phyloP scores from a whole-genome alignment of 2,113 vertebrate species.

The Patagioenas fasciata region DNA sequence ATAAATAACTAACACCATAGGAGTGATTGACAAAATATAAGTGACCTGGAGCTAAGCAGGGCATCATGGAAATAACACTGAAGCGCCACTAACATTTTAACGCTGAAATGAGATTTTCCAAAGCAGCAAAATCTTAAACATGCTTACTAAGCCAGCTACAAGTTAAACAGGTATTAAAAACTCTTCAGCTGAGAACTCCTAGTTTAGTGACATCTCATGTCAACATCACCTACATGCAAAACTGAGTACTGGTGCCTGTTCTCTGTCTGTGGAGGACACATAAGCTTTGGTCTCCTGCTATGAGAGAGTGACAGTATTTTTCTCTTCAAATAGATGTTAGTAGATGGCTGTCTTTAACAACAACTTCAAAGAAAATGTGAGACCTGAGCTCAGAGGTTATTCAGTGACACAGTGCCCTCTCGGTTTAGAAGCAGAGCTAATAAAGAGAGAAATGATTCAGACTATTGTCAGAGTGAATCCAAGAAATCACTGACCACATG shows the following conservation, averaged over 20 bases:
- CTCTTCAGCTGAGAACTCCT: slow-evolving; percentile 1
- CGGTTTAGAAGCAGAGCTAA: neutral
- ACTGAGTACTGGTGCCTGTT: neutral
- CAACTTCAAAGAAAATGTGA: neutral
- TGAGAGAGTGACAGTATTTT: neutral
- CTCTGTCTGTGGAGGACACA: neutral
- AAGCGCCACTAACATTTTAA: slow-evolving; percentile 66
- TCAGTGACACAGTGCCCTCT: neutral
- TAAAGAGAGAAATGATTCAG: neutral
- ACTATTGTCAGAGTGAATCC: neutral
- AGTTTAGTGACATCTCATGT: neutral
- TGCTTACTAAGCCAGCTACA: neutral
- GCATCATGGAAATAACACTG: slow-evolving; percentile 70
- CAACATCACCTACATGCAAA: neutral
- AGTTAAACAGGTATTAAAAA: neutral
- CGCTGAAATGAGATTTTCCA: slow-evolving; percentile 75
- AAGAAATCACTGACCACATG: neutral
- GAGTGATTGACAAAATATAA: slow-evolving; percentile 82
- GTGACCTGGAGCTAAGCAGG: slow-evolving; percentile 79
- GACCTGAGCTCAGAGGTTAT: neutral
- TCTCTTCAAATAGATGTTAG: neutral
- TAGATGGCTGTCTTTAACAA: neutral
- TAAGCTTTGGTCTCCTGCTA: neutral
- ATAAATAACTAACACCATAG: slow-evolving; percentile 83
- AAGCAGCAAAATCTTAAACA: slow-evolving; percentile 64